Evolutionary conservation across 2,113 vertebrate species (phyloP), one percentile per base, ranked within the genome.

Genomic region (Oncorhynchus mykiss): DNA sequence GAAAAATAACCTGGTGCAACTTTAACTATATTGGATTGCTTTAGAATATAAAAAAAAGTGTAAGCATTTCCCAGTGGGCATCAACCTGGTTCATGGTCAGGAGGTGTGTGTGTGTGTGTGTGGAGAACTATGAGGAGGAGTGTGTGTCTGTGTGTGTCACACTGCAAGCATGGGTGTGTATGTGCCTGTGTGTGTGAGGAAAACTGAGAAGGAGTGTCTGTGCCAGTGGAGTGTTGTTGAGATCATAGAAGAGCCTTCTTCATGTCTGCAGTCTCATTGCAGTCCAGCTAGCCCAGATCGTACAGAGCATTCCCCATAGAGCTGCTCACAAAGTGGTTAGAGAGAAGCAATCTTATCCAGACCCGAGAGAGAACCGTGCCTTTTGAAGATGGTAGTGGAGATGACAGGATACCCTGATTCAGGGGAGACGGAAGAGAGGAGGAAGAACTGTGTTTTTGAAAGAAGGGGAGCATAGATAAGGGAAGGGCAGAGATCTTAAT

Each of bases 321-420:
- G 85, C 73, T 78, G 80, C 86, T 71, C 73, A 80, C 88, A 90
- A 90, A 91, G 85, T 87, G 87, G 85, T 90, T 88, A 89, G 82
- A 72, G 62, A 80, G 85, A 87, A 89, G 85, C 87, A 89, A 88
- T 87, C 83, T 81, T 29, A 73, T 79, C 77, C 60, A 74, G 80
- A 76, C 82, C 70, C 77, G 73, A 84, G 82, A 88, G 82, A 82
- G 75, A 84, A 78, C 71, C 77, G 69, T 75, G 80, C 84, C 86
- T 90, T 91, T 88, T 88, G 85, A 88, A 91, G 91, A 91, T 92
- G 88, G 87, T 34, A 70, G 76, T 70, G 71, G 77, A 90, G 89
- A 91, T 91, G 85, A 87, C 80, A 87, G 80, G 80, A 77, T 74
- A 81, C 84, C 81, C 82, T 6, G 60, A 80, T 84, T 82, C 78